These are phyloP conservation scores for Metopia argyrocephala DNA, from an alignment of 2,888 invertebrate species.

Conservation along the genomic window DNA sequence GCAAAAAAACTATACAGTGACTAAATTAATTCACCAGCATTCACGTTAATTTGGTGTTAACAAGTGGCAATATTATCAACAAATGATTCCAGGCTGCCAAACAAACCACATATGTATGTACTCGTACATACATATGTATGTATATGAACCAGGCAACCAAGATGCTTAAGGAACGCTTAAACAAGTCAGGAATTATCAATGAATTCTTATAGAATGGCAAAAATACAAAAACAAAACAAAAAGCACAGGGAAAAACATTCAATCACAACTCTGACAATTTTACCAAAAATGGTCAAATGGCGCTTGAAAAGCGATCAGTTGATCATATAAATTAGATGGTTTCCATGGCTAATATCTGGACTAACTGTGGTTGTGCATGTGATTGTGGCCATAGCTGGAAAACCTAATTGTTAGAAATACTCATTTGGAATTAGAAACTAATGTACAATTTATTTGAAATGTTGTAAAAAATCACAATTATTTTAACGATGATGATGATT, in stretches of 20 bases:
- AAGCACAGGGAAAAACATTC: conserved; percentile 16
- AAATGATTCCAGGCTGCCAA: conserved; percentile 40
- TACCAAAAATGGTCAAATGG: conserved; percentile 65
- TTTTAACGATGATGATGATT: conserved; percentile 34
- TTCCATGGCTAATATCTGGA: not conserved
- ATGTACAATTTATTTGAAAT: conserved; percentile 54
- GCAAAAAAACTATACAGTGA: conserved; percentile 11
- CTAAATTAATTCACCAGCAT: conserved; percentile 64
- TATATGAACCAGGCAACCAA: too few relatives aligned
- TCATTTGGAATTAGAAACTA: conserved; percentile 56
- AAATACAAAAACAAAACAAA: not conserved
- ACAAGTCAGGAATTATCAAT: conserved; percentile 56
- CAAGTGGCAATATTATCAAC: conserved; percentile 64
- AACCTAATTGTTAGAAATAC: conserved; percentile 56
- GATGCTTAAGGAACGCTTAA: too few relatives aligned
- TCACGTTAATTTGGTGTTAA: conserved; percentile 65
- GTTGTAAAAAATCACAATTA: conserved; percentile 44
- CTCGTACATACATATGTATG: not conserved
- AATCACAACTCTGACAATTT: conserved; percentile 21
- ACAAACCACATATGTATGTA: conserved; percentile 6
- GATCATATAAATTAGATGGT: conserved; percentile 52
- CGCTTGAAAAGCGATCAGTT: conserved; percentile 60
- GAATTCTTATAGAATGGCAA: conserved; percentile 34
- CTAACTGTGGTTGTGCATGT: not conserved
- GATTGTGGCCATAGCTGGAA: conserved; percentile 11